These are phyloP conservation scores for Pyrrhosoma nymphula DNA, from an alignment of 2,888 invertebrate species.

Conservation along the genomic window DNA sequence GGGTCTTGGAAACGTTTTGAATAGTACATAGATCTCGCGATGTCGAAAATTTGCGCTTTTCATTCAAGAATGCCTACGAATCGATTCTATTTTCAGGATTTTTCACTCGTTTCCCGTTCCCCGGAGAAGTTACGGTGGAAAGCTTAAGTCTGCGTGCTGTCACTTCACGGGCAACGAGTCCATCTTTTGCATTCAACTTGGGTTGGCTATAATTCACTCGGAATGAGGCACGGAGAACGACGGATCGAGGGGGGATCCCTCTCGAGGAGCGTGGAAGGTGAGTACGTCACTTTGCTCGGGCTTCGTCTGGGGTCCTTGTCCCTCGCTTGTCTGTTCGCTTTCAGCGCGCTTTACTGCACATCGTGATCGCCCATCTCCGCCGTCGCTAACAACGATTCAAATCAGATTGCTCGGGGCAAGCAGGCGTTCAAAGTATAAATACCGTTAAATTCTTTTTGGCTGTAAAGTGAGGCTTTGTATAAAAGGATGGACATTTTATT, in stretches of 20 bases:
- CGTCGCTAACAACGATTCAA: not conserved
- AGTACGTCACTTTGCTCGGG: not conserved
- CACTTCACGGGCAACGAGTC: not conserved
- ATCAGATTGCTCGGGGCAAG: slow-evolving; percentile 1
- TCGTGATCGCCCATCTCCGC: not conserved
- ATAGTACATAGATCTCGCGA: too few relatives aligned
- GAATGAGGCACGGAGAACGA: not conserved
- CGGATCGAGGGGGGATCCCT: not conserved
- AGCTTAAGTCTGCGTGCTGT: not conserved
- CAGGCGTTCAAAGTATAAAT: not conserved
- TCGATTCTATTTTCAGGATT: not conserved
- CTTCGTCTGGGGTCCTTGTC: not conserved
- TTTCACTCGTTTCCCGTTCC: not conserved
- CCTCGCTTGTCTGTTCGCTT: not conserved
- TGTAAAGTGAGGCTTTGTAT: not conserved
- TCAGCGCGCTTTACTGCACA: not conserved
- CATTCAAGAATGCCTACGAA: not conserved
- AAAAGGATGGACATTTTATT: not conserved
- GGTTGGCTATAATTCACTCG: not conserved
- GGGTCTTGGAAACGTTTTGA: too few relatives aligned
- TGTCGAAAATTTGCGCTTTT: too few relatives aligned
- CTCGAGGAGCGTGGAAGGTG: not conserved
- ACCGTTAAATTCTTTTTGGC: not conserved
- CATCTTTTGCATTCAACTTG: not conserved
- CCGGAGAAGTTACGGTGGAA: not conserved